phyloP scores from a whole-genome alignment of 2,797 vertebrate genomes.

The Paratrypauchen microcephalus region DNA sequence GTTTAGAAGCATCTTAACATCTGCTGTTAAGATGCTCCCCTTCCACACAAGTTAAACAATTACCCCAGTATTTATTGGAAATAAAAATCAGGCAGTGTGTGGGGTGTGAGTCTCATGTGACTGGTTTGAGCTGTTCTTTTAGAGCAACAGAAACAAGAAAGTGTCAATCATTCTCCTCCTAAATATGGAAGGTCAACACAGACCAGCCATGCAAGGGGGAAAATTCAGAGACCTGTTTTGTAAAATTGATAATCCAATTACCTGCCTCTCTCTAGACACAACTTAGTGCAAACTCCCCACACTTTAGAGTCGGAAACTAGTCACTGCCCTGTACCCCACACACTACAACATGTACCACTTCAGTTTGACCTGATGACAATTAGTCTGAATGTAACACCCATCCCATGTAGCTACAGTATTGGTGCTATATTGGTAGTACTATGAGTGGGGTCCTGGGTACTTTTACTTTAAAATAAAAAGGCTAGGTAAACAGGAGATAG shows the following conservation, averaged over 20 bases:
- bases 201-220: slow-evolving; percentile 13
- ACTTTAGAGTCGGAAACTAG: neutral
- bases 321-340: slow-evolving; percentile 39
- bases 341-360: slow-evolving; percentile 33
- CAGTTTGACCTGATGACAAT: slow-evolving; percentile 24
- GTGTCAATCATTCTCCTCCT: slow-evolving; percentile 20
- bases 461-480: no score
- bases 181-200: slow-evolving; percentile 36
- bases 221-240: neutral
- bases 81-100: slow-evolving; percentile 1
- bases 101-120: slow-evolving; percentile 32
- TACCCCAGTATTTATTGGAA: slow-evolving; percentile 4
- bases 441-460: no score
- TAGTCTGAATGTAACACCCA: neutral
- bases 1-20: slow-evolving; percentile 42
- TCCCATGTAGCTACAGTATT: no score
- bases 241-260: neutral
- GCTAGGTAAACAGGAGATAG: no score
- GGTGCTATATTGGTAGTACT: no score
- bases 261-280: no score
- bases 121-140: slow-evolving; percentile 46
- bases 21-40: slow-evolving; percentile 8
- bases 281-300: neutral
- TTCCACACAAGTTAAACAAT: neutral
- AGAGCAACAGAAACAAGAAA: no score